phyloP scores from a whole-genome alignment of 2,797 vertebrate species.

The Pseudomugil gertrudae region DNA sequence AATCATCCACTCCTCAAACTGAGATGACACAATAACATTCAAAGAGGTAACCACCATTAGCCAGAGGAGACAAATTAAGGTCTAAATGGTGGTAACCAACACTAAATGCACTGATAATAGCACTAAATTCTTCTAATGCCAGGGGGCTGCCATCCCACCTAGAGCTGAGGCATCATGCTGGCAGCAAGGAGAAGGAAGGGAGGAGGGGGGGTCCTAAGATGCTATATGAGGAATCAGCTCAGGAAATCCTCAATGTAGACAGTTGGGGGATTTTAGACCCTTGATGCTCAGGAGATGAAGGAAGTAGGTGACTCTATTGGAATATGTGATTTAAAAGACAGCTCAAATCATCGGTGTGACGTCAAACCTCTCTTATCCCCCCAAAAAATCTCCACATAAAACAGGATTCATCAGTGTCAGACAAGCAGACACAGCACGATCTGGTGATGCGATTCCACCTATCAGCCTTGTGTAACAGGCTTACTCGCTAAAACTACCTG shows the following conservation, averaged over 20 bases:
- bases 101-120: slow-evolving; percentile 59
- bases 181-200: slow-evolving; percentile 24
- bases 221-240: slow-evolving; percentile 18
- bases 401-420: slow-evolving; percentile 50
- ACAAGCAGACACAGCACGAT: slow-evolving; percentile 28
- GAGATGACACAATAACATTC: slow-evolving; percentile 45
- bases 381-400: slow-evolving; percentile 16
- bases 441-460: slow-evolving; percentile 21
- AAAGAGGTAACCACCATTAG: slow-evolving; percentile 43
- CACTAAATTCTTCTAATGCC: slow-evolving; percentile 56
- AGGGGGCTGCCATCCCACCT: slow-evolving; percentile 38
- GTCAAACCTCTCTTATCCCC: slow-evolving; percentile 39
- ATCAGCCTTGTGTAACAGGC: slow-evolving; percentile 43
- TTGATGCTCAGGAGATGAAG: slow-evolving; percentile 2
- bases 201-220: slow-evolving; percentile 41
- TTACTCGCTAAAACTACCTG: slow-evolving; percentile 40
- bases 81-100: slow-evolving; percentile 66
- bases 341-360: slow-evolving; percentile 46
- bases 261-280: slow-evolving; percentile 13
- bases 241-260: slow-evolving; percentile 35
- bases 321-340: slow-evolving; percentile 54
- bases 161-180: slow-evolving; percentile 49
- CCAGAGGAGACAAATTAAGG: slow-evolving; percentile 46
- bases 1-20: slow-evolving; percentile 48
- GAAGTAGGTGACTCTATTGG: slow-evolving; percentile 40